These are phyloP conservation scores for Lucilia sericata DNA, from an alignment of 1,140 invertebrate species.

Conservation along the genomic window DNA sequence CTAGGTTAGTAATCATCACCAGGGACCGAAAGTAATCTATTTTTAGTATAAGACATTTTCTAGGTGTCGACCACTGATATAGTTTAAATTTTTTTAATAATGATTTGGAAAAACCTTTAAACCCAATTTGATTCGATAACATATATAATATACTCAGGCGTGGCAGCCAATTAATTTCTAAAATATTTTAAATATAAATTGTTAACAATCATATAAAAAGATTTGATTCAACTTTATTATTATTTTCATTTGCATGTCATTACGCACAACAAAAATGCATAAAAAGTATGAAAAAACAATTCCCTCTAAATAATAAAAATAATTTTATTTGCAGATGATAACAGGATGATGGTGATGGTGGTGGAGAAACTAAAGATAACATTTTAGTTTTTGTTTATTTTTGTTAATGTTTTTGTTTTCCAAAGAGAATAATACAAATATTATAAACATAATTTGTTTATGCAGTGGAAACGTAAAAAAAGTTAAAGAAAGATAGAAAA, in stretches of 20 bases:
- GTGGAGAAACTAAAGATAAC: not conserved
- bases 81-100: too few species aligned
- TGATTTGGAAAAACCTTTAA: too few species aligned
- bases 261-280: not conserved
- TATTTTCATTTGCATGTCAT: conserved; percentile 25
- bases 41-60: too few species aligned
- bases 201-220: too few species aligned
- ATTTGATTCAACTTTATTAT: not conserved
- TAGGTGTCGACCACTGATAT: too few species aligned
- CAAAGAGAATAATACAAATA: not conserved
- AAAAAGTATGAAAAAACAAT: not conserved
- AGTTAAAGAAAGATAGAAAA: too few species aligned
- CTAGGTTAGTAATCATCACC: too few species aligned
- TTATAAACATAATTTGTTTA: not conserved
- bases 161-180: too few species aligned
- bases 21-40: too few species aligned
- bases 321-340: not conserved
- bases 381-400: not conserved
- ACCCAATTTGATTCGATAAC: too few species aligned
- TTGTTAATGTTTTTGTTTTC: not conserved
- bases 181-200: too few species aligned
- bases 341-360: not conserved
- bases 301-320: not conserved
- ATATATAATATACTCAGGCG: too few species aligned
- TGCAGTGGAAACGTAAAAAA: not conserved